Conservation (phyloP, 2,888 invertebrate genomes). For the Torymus auratus region DNA sequence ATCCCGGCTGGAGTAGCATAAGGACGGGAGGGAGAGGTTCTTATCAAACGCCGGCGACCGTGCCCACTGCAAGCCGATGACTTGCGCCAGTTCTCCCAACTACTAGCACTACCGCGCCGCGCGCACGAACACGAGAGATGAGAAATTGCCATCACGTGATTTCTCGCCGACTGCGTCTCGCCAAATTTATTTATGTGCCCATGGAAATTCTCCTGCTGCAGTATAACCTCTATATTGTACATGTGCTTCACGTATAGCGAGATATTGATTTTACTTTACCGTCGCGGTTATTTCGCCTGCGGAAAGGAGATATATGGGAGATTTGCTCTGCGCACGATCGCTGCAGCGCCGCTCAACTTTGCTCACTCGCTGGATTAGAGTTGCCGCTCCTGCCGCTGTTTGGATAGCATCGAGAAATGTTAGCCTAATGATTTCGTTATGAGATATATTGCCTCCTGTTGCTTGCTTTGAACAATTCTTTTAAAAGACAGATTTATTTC, state of each 20-base stretch:
- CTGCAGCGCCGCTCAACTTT: no score
- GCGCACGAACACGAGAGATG: neutral
- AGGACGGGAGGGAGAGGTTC: neutral
- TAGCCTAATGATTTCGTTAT: no score
- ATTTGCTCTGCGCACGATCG: neutral
- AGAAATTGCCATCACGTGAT: constrained; percentile 41
- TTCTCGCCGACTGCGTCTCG: neutral
- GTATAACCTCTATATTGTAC: constrained; percentile 9
- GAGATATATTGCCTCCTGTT: no score
- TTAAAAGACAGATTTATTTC: no score
- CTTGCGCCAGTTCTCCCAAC: neutral
- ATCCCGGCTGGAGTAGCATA: neutral
- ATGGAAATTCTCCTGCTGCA: constrained; percentile 7
- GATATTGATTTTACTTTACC: constrained; percentile 51
- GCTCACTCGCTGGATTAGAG: no score
- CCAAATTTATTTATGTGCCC: constrained; percentile 35
- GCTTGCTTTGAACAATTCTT: no score
- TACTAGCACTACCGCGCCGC: neutral
- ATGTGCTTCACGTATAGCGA: constrained; percentile 40
- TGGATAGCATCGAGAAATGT: no score
- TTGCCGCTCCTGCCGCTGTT: no score
- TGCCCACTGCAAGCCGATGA: no score
- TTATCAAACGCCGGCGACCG: constrained; percentile 6
- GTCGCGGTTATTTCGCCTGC: constrained; percentile 17
- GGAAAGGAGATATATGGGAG: constrained; percentile 11